phyloP scores from a whole-genome alignment of 2,113 vertebrate genomes.

The Cyanistes caeruleus region DNA sequence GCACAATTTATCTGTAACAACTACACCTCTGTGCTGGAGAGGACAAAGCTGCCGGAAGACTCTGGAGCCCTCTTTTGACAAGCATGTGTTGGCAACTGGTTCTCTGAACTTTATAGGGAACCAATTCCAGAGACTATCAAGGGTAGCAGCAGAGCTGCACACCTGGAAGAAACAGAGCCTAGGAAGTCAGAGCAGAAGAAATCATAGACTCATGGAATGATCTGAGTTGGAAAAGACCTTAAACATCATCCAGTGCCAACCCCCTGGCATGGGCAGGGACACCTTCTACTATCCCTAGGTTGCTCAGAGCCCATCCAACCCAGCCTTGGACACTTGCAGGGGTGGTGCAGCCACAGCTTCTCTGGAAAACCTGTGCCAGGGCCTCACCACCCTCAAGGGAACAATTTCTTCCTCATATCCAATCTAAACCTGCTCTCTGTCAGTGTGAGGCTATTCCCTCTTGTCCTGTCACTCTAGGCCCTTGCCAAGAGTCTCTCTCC shows the following conservation, averaged over 20 bases:
- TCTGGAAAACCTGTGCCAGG: neutral
- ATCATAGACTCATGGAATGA: neutral
- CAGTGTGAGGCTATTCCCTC: neutral
- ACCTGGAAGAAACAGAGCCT: neutral
- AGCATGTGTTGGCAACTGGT: fast-evolving
- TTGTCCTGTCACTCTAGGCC: neutral
- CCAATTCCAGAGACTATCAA: neutral
- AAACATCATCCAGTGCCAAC: fast-evolving
- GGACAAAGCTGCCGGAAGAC: neutral
- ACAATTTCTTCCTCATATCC: fast-evolving
- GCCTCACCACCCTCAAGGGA: neutral
- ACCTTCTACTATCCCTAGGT: fast-evolving
- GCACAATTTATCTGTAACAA: neutral
- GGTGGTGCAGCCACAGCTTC: neutral
- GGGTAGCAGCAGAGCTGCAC: neutral
- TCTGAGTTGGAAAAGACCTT: neutral
- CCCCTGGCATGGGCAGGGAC: neutral
- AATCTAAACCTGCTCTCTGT: fast-evolving
- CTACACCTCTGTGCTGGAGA: neutral
- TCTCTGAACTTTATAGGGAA: neutral
- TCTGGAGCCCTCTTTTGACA: neutral
- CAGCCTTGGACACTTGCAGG: fast-evolving
- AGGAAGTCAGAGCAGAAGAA: neutral
- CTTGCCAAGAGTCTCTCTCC: neutral
- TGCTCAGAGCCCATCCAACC: fast-evolving